Percentiles rank a stretch among this genome's conserved stretches.
Evolutionary conservation across 2,888 invertebrate genomes (phyloP).

Genomic region (Brachypalpus laphriformis): DNA sequence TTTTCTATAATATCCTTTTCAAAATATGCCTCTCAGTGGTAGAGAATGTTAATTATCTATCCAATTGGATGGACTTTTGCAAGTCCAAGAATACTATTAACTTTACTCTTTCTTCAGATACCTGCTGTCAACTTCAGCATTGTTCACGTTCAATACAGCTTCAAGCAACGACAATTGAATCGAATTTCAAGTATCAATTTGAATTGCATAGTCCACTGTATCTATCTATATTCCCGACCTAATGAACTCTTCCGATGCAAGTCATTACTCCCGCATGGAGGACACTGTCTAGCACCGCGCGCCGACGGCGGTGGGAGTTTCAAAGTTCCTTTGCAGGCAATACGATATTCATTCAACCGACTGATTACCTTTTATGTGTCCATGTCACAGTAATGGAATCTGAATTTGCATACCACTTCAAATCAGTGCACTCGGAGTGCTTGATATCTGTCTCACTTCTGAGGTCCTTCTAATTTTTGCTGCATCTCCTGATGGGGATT

Average conservation of each 20-base stretch:
- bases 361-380: conserved; percentile 68
- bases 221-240: not conserved
- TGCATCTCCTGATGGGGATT: conserved; percentile 43
- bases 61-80: too few relatives aligned
- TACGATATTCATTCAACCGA: conserved; percentile 51
- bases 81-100: too few relatives aligned
- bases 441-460: conserved; percentile 50
- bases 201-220: conserved; percentile 2
- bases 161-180: not conserved
- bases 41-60: too few relatives aligned
- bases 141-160: too few relatives aligned
- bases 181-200: not conserved
- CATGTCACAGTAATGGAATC: conserved; percentile 65
- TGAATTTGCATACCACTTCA: conserved; percentile 64
- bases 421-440: conserved; percentile 52
- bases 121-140: too few relatives aligned
- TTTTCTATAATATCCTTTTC: too few relatives aligned
- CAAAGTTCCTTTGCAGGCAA: too few relatives aligned
- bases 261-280: not conserved
- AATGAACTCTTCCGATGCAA: conserved; percentile 16
- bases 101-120: not conserved
- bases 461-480: conserved; percentile 61
- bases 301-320: too few relatives aligned
- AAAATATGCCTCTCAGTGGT: too few relatives aligned
- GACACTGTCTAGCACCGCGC: too few relatives aligned